A percentile compares a stretch with the other conserved stretches of the same genome.
Conservation (phyloP, 2,797 vertebrate genomes). For the Pteronotus mesoamericanus region DNA sequence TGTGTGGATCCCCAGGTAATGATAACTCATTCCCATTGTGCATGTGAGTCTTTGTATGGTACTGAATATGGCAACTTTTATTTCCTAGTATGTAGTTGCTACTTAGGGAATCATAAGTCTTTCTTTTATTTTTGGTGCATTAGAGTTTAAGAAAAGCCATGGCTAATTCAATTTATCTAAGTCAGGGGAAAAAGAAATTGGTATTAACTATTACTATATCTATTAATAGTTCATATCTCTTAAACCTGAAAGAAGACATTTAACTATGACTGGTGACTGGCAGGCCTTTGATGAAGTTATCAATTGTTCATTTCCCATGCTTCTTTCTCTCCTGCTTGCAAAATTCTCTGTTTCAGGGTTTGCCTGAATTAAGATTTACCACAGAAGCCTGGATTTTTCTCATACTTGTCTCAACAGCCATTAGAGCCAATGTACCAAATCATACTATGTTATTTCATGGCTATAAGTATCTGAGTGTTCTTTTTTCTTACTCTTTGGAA, state of each 20-base stretch:
- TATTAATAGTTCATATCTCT: neutral
- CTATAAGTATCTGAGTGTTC: neutral
- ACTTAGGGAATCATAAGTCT: neutral
- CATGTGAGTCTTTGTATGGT: neutral
- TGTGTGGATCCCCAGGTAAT: neutral
- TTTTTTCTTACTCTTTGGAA: neutral
- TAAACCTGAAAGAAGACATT: neutral
- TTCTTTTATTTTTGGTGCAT: neutral
- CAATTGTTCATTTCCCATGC: neutral
- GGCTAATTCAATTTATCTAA: neutral
- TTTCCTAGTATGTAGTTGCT: neutral
- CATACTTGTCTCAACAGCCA: neutral
- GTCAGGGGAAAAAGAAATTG: neutral
- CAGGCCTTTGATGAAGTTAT: neutral
- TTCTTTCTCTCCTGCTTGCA: neutral
- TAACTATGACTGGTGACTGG: neutral
- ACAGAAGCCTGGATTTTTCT: neutral
- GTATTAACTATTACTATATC: conserved; percentile 6
- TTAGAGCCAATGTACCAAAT: neutral
- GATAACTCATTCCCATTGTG: neutral
- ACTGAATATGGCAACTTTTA: neutral
- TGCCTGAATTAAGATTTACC: neutral
- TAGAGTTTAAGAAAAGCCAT: conserved; percentile 38
- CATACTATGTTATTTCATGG: neutral
- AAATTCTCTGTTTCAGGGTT: neutral